Percentiles rank a stretch among this genome's conserved stretches.
These are phyloP conservation scores for Phylloscopus whistleri DNA, from an alignment of 2,113 vertebrate species.

Conservation along the genomic window DNA sequence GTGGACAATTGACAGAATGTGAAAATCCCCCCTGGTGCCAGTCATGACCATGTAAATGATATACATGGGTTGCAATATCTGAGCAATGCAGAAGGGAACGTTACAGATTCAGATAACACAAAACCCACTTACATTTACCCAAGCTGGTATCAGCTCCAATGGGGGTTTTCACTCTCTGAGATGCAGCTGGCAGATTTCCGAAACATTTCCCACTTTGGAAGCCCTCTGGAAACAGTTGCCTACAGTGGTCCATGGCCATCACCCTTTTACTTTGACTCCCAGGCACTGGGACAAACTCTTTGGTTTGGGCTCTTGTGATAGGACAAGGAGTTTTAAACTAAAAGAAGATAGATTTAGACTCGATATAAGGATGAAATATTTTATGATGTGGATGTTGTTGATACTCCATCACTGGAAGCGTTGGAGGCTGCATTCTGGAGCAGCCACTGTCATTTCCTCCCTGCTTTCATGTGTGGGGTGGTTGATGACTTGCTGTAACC, in stretches of 20 bases:
- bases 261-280: not conserved
- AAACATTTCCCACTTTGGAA: not conserved
- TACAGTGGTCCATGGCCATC: not conserved
- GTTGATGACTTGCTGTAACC: not conserved
- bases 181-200: not conserved
- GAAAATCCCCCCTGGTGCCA: not conserved
- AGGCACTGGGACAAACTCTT: not conserved
- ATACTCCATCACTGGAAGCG: rapidly evolving
- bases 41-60: not conserved
- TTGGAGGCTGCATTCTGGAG: not conserved
- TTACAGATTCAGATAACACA: not conserved
- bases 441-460: not conserved
- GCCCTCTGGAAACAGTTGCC: rapidly evolving
- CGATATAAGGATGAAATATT: not conserved
- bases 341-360: not conserved
- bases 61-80: not conserved
- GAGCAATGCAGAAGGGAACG: not conserved
- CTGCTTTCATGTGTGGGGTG: not conserved
- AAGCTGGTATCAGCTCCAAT: not conserved
- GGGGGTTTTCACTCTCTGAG: not conserved
- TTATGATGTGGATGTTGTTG: rapidly evolving
- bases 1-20: not conserved
- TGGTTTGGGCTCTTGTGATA: rapidly evolving
- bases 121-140: not conserved
- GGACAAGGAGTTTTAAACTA: not conserved